phyloP scores from a whole-genome alignment of 2,797 vertebrate genomes.

The Malacoraja senta region DNA sequence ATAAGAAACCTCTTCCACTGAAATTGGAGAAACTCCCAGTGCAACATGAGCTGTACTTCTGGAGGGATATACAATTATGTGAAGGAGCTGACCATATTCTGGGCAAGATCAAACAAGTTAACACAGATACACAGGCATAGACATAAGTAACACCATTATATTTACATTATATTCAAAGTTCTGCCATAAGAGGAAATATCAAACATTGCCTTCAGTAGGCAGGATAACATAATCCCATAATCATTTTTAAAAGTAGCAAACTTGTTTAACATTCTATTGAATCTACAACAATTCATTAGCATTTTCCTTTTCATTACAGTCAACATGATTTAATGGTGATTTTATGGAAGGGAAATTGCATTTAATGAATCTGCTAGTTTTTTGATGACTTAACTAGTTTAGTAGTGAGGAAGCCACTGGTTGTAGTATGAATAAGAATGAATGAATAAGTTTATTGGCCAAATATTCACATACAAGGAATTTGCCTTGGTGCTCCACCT shows the following conservation, averaged over 20 bases:
- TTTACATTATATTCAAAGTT: neutral
- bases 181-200: neutral
- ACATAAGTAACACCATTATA: neutral
- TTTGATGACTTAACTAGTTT: no score
- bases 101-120: neutral
- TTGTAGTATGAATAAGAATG: no score
- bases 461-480: no score
- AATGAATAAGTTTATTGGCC: no score
- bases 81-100: neutral
- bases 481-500: no score
- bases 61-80: neutral
- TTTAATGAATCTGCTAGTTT: no score
- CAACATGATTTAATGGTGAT: no score
- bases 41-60: neutral
- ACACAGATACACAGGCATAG: neutral
- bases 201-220: neutral
- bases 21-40: neutral
- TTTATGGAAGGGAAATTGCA: no score
- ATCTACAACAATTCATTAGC: neutral
- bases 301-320: neutral
- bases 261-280: neutral
- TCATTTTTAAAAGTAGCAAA: slow-evolving; percentile 14
- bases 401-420: no score
- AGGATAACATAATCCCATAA: neutral
- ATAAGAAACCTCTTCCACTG: neutral